These are phyloP conservation scores for Smittia sp. DNA, from an alignment of 2,888 invertebrate species.

Conservation along the genomic window DNA sequence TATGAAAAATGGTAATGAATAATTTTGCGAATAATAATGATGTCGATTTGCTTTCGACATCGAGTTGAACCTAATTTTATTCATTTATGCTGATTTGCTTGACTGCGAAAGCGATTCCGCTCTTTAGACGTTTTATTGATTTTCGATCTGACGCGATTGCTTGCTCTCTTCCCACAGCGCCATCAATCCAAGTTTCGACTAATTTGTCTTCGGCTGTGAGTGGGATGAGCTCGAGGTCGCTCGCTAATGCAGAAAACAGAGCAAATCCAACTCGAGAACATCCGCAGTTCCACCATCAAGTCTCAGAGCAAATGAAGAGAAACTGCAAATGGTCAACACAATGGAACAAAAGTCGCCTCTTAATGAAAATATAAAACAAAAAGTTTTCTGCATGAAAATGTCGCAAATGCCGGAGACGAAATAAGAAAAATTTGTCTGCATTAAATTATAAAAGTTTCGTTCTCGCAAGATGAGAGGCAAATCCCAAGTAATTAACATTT, in stretches of 20 bases:
- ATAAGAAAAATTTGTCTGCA: slow-evolving; percentile 35
- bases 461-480: background rate
- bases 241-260: background rate
- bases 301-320: background rate
- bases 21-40: slow-evolving; percentile 12
- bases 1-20: slow-evolving; percentile 4
- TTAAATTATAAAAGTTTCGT: slow-evolving; percentile 34
- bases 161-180: too few relatives aligned
- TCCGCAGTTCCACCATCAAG: background rate
- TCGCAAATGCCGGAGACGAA: slow-evolving; percentile 13
- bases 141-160: background rate
- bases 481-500: slow-evolving; percentile 33
- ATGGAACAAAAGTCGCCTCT: background rate
- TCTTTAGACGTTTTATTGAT: background rate
- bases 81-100: background rate
- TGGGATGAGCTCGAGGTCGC: background rate
- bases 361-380: slow-evolving; percentile 1
- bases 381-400: slow-evolving; percentile 11
- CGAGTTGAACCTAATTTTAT: background rate
- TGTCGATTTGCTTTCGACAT: slow-evolving; percentile 6
- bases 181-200: too few relatives aligned
- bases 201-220: too few relatives aligned
- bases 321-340: background rate
- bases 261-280: background rate
- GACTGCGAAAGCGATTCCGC: background rate